phyloP scores from a whole-genome alignment of 2,113 vertebrate species.

The Amia ocellicauda region DNA sequence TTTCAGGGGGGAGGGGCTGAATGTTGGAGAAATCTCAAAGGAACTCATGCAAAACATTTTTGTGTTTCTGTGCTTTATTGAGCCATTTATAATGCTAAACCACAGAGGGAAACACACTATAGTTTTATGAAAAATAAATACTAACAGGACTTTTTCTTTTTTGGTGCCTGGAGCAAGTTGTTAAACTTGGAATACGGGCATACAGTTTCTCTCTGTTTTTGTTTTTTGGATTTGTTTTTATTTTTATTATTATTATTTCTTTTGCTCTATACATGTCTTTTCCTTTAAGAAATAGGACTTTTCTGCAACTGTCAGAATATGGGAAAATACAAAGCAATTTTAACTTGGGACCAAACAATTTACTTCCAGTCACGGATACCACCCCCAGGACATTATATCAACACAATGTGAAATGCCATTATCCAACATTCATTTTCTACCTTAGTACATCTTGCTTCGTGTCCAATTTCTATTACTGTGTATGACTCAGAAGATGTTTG shows the following conservation, averaged over 20 bases:
- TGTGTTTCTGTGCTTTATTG: slow-evolving; percentile 16
- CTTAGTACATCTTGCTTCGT: background rate
- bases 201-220: slow-evolving; percentile 4
- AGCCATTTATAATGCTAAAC: slow-evolving; percentile 4
- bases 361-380: background rate
- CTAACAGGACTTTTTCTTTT: background rate
- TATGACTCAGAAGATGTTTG: slow-evolving; percentile 3
- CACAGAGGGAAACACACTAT: slow-evolving; percentile 1
- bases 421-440: slow-evolving; percentile 10
- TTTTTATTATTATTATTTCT: background rate
- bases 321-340: slow-evolving; percentile 8
- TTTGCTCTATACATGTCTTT: background rate
- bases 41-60: background rate
- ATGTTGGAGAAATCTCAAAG: slow-evolving; percentile 5
- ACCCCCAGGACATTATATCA: background rate
- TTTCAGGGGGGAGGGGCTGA: background rate
- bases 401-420: slow-evolving; percentile 5
- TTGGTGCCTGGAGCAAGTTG: background rate
- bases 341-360: background rate
- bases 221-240: background rate
- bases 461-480: slow-evolving; percentile 2
- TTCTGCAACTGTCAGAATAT: too few relatives aligned
- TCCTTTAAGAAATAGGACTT: slow-evolving; percentile 8
- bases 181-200: slow-evolving; percentile 7
- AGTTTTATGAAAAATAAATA: slow-evolving; percentile 3